Percentiles rank a stretch among this genome's conserved stretches.
Conservation (phyloP, 2,797 vertebrate species). For the Spatula clypeata region DNA sequence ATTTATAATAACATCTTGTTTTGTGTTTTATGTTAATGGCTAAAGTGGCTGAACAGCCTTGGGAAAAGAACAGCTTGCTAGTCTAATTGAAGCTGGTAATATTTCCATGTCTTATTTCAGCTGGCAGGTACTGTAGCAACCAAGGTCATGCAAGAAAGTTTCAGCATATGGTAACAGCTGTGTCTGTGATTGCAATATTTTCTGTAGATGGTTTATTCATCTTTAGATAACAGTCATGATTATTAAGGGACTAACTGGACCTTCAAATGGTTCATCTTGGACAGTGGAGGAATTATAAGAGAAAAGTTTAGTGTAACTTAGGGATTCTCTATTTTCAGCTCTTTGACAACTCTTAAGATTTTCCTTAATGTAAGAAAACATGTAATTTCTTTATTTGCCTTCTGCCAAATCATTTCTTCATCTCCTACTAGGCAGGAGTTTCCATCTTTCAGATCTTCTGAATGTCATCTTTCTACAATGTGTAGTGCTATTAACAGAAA, state of each 20-base stretch:
- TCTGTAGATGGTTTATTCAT: slow-evolving; percentile 67
- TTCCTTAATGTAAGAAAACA: background rate
- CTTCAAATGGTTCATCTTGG: slow-evolving; percentile 44
- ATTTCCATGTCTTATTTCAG: slow-evolving; percentile 76
- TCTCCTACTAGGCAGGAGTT: background rate
- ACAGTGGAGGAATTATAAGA: slow-evolving; percentile 34
- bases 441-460: background rate
- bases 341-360: slow-evolving; percentile 4
- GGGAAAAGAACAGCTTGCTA: slow-evolving; percentile 79
- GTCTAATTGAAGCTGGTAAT: slow-evolving; percentile 83
- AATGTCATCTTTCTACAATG: background rate
- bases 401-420: background rate
- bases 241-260: slow-evolving; percentile 65
- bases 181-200: slow-evolving; percentile 45
- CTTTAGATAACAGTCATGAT: slow-evolving; percentile 64
- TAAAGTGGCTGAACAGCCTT: slow-evolving; percentile 76
- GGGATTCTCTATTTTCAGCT: background rate
- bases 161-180: slow-evolving; percentile 52
- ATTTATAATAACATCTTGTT: slow-evolving; percentile 76
- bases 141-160: slow-evolving; percentile 80
- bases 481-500: background rate
- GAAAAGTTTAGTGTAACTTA: background rate
- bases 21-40: slow-evolving; percentile 78
- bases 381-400: slow-evolving; percentile 5
- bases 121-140: slow-evolving; percentile 77